Percentiles rank a stretch among this genome's conserved stretches.
These are phyloP conservation scores for Arctopsyche grandis DNA, from an alignment of 1,140 invertebrate genomes.

Conservation along the genomic window DNA sequence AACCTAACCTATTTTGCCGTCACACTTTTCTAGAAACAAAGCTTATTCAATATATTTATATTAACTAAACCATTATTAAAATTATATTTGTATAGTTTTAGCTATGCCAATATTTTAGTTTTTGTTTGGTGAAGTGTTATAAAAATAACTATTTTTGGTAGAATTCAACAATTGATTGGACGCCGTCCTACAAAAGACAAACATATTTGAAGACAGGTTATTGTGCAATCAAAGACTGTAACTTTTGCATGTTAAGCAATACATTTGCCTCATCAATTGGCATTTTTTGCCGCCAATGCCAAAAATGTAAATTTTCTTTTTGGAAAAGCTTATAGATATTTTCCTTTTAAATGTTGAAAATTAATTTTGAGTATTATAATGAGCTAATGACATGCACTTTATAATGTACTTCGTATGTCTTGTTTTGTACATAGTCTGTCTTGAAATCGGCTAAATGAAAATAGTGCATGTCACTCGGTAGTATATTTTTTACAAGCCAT, in stretches of 20 bases:
- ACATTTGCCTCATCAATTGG: slow-evolving; percentile 41
- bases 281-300: slow-evolving; percentile 10
- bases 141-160: slow-evolving; percentile 45
- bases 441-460: slow-evolving; percentile 25
- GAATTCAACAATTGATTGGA: slow-evolving; percentile 45
- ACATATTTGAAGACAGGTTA: slow-evolving; percentile 51
- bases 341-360: background rate
- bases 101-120: slow-evolving; percentile 53
- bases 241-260: slow-evolving; percentile 46
- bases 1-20: slow-evolving; percentile 20
- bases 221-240: slow-evolving; percentile 51
- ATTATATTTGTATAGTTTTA: slow-evolving; percentile 55
- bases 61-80: slow-evolving; percentile 47
- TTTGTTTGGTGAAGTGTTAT: slow-evolving; percentile 50
- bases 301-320: slow-evolving; percentile 7
- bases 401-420: background rate
- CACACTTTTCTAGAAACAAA: slow-evolving; percentile 45
- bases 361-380: too few relatives aligned
- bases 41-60: slow-evolving; percentile 49
- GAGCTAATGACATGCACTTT: background rate
- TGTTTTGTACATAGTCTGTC: slow-evolving; percentile 40
- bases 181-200: slow-evolving; percentile 47
- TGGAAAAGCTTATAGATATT: background rate
- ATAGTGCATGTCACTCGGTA: slow-evolving; percentile 24
- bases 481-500: slow-evolving; percentile 31